Evolutionary conservation across 1,140 invertebrate species (phyloP).

Genomic region (Camponotus vicinus): DNA sequence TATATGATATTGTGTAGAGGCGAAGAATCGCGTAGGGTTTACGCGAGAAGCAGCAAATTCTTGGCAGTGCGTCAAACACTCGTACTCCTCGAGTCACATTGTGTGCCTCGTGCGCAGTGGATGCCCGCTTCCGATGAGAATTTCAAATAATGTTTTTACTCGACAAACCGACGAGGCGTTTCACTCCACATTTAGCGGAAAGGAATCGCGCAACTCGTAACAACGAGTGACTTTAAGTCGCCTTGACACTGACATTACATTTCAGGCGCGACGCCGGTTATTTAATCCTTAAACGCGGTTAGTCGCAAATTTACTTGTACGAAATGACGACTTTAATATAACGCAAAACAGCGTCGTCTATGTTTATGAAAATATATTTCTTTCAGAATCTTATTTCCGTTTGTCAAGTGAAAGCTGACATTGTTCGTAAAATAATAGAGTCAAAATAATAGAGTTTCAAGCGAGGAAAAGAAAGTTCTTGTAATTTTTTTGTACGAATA

Average conservation of each 20-base stretch:
- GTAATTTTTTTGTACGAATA: background rate
- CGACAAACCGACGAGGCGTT: background rate
- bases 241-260: background rate
- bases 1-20: background rate
- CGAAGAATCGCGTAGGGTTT: conserved; percentile 15
- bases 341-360: background rate
- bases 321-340: background rate
- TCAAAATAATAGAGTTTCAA: background rate
- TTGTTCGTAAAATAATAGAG: background rate
- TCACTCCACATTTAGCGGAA: background rate
- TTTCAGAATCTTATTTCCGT: background rate
- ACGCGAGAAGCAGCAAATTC: conserved; percentile 65
- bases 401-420: background rate
- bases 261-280: background rate
- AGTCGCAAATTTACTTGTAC: background rate
- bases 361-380: background rate
- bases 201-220: background rate
- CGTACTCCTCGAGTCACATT: conserved; percentile 14
- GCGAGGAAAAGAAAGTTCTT: background rate
- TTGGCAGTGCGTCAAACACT: conserved; percentile 58
- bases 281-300: background rate
- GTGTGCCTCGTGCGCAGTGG: conserved; percentile 1
- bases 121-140: conserved; percentile 14
- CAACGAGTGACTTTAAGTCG: background rate
- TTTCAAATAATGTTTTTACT: conserved; percentile 4